Evolutionary conservation across 2,113 vertebrate genomes (phyloP), one percentile per base, ranked within the genome.

Genomic region (Abramis brama): DNA sequence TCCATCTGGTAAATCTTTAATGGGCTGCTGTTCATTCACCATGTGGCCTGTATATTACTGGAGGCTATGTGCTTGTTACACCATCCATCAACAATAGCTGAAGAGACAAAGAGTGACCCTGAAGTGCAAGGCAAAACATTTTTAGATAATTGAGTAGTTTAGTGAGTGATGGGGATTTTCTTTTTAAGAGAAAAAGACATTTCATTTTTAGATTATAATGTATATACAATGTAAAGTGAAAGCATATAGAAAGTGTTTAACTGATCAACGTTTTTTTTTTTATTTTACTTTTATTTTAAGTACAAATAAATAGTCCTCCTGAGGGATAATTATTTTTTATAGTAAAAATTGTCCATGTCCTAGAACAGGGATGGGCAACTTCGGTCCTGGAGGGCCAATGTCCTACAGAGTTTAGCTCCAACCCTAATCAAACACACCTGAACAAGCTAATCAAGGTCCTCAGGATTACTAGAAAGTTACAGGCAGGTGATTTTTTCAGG

Each of bases 1-100:
- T 43, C 13, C 64, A 36, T 25, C 10, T 73, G 36, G 77, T 87
- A 23, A 76, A 83, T 87, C 33, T 82, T 79, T 73, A 23, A 85
- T 87, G 64, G 12, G 19, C 3, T 19, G 57, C 33, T 47, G 55
- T 71, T 68, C 23, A 73, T 77, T 21, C 62, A 82, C 71, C 79
- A 81, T 82, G 79, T 82, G 79, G 4, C 15, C 15, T 68, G 39
- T 21, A 52, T 30, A 45, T 19, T 8, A 19, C 60, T 50, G 36
- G 27, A 83, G 68, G 52, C 52, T 55, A 21, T 43, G 33, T 15
- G 23, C 19, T 39, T 78, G 47, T 57, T 55, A 57, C 25, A 57
- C 9, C 15, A 57, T 23, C 9, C 15, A 57, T 23, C 33, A 71
- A 79, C 27, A 70, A 55, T 47, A 17, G 8, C 2, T 82, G 11